Evolutionary conservation across 2,888 invertebrate species (phyloP), one percentile per base, ranked within the genome.

Genomic region (Parnassius apollo): DNA sequence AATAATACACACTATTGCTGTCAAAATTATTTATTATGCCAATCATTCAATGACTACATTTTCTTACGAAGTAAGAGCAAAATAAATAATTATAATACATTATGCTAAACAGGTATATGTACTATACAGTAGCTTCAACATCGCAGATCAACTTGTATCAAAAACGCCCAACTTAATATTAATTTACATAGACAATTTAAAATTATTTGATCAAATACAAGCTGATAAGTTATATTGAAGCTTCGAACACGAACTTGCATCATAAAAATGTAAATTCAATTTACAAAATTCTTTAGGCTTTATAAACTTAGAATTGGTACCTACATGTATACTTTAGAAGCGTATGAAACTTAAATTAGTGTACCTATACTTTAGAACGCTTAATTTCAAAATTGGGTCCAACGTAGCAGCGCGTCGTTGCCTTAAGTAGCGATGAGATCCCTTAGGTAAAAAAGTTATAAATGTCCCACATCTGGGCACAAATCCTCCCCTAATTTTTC

Each of bases 11-110:
- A 63, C 18, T 13, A 18, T 49, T 56, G 56, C 48, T 42, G 50
- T 56, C 42, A 46, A 55, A 63, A 53, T 51, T 42, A 18, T 63
- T 64, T 59, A 64, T 61, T 51, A 63, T 55, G 58, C 59, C 56
- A 56, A 64, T 56, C 18, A 55, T 25, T 56, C 46, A 54, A 58
- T 54, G 54, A 55, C 55, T 59, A 64, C 51, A 59, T 12, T 11
- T 42, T 51, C 51, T 51, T 52, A 45, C 59, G 55, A 22, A 44
- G 42, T 50, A 12, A 18, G 48, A 57, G 44, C 51, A 25, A 59
- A 56, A 59, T 52, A 57, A 57, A 59, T 59, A 57, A 56, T 22
- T 18, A 42, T 18, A 45, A 50, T 9, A 35, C 52, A 51, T 35
- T 35, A 35, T 35, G 35, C 52, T 2, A 59, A 22, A 53, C 52